A percentile compares a stretch with the other conserved stretches of the same genome.
Conservation (phyloP, 2,113 vertebrate species). For the Pteruthius melanotis region DNA sequence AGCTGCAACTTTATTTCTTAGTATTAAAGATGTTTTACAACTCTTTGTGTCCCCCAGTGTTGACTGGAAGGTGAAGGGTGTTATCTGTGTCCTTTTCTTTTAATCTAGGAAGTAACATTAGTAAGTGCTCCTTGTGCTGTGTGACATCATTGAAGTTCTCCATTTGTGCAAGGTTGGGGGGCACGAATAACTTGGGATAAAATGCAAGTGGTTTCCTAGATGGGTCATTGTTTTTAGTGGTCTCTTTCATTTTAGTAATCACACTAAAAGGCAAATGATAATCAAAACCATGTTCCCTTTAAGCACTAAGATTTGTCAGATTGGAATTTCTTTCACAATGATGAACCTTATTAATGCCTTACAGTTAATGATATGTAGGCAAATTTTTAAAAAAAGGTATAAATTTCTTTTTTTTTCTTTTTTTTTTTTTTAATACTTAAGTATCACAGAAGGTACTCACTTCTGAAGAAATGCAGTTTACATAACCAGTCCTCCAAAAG, state of each 20-base stretch:
- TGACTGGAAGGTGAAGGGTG: background rate
- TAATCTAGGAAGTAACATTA: background rate
- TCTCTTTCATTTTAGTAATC: background rate
- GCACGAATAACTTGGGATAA: background rate
- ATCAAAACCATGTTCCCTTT: background rate
- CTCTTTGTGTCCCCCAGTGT: background rate
- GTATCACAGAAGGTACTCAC: background rate
- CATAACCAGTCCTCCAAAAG: background rate
- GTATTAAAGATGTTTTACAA: background rate
- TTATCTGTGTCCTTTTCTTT: background rate
- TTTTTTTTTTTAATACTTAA: background rate
- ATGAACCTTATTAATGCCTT: background rate
- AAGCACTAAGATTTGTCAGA: background rate
- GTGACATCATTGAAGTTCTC: background rate
- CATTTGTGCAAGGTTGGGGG: background rate
- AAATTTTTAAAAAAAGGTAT: background rate
- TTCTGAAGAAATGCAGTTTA: background rate
- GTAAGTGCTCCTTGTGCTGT: background rate
- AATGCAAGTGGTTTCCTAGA: background rate
- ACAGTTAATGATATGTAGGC: background rate
- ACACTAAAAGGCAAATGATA: background rate
- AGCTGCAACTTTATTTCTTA: background rate
- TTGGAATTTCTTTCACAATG: background rate
- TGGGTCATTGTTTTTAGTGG: background rate
- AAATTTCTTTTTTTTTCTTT: accelerated